Evolutionary conservation across 2,888 invertebrate genomes (phyloP), one percentile per base, ranked within the genome.

Genomic region (Pterostichus niger): DNA sequence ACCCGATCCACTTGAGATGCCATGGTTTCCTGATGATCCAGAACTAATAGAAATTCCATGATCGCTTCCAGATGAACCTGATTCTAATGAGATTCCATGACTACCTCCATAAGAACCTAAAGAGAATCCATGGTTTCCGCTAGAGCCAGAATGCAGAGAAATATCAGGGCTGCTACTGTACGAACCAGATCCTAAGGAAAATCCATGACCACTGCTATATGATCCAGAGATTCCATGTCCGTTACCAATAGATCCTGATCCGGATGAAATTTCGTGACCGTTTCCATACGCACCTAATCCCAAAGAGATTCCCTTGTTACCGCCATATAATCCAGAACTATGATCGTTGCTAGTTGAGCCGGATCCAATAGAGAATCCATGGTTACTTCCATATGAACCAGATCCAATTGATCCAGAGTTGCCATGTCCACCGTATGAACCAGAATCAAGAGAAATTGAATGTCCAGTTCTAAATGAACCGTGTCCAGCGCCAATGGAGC

Each of bases 161-260:
- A 40, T 40, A 9, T 9, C 40, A 9, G 1, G 40, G n/a, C 82
- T 71, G n/a, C 82, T 49, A 13, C 80, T 61, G n/a, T 10, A 75
- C 9, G 75, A 75, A 24, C 40, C 75, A 17, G 24, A 24, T 24
- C 64, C 64, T 46, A 24, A 15, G 49, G 52, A 52, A 13, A 13
- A 17, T n/a, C 75, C 52, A 13, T 13, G 35, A 9, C 82, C 56
- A 56, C 83, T 61, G n/a, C 40, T 13, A 59, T 40, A 75, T 73
- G 84, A 76, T 33, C 83, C 76, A 35, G 84, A 11, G 83, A 78
- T 84, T 6, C 84, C 83, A 11, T 84, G 85, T 76, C 84, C 83
- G n/a, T 84, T 13, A 24, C 11, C 33, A 52, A 10, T 15, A 33
- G 78, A 56, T 7, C 40, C 40, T 40, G 9, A 40, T 40, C 40